Base-by-base conservation (phyloP, 2,797 vertebrate genomes). In the Phoxinus dragarum region DNA sequence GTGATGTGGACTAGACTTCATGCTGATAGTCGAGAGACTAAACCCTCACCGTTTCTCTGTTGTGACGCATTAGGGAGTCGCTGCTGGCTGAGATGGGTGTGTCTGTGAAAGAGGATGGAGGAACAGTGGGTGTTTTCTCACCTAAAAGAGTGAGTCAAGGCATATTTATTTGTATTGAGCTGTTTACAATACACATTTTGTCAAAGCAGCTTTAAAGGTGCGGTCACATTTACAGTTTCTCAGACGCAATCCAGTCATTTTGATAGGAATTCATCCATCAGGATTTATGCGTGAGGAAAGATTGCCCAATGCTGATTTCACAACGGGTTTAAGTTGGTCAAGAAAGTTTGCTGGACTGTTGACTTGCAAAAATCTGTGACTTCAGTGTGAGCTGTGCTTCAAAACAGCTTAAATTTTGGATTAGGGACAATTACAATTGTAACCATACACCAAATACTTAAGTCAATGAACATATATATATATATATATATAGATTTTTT, bases 81-180 rank as follows among this genome's bases (percentile, higher is more conserved):
- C 89, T 96, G 84, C 89, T 96, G 88, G 95, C 95, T 2, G 95
- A 96, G 88, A 96, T 96, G 93, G 95, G 95, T 0, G 94, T 96
- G 56, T 94, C 95, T 2, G 92, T 95, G 31, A 91, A 94, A 74
- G 95, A 95, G 81, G 95, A 96, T 0, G 95, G 95, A 0, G 95
- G 95, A 67, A 95, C 95, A 0, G 94, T 96, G 17, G 95, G 95
- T 0, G 95, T 96, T 85, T 96, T 96, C 89, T 95, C 95, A 56
- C 95, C 95, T 0, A 96, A 95, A 89, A 94, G 93, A 91, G 95
- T 95, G 56, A 91, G 92, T 87, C 52, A 78, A 78, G 42, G 34
- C 17, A 34, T 34, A 12, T 44, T 31, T 14, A 80, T 80, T 47
- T 44, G 16, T 47, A 12, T 47, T 21, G n/a, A 34, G 8, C 5